Percentiles rank a stretch among this genome's conserved stretches.
These are phyloP conservation scores for Lucilia cuprina DNA, from an alignment of 1,140 invertebrate species.

Conservation along the genomic window DNA sequence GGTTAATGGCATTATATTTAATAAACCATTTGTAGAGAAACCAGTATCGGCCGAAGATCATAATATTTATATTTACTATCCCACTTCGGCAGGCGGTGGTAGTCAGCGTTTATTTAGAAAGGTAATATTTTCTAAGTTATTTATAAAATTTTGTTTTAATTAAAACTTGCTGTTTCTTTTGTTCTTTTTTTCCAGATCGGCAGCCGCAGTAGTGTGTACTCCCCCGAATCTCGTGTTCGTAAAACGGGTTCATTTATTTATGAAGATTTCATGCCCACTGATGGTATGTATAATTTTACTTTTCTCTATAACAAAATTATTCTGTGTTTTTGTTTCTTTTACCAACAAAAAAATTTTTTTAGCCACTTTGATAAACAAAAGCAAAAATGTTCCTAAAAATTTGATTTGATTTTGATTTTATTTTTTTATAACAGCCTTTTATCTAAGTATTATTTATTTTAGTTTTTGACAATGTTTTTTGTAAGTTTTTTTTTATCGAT, in stretches of 20 bases:
- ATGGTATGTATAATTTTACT: slow-evolving; percentile 73
- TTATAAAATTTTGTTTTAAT: too few species aligned
- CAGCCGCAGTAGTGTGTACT: slow-evolving; percentile 97
- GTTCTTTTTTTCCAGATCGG: slow-evolving; percentile 79
- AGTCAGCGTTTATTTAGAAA: slow-evolving; percentile 97
- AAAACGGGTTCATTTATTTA: slow-evolving; percentile 99
- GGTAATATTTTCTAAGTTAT: slow-evolving; percentile 66
- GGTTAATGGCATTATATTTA: slow-evolving; percentile 95
- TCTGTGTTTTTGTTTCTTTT: background rate
- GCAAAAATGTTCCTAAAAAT: background rate
- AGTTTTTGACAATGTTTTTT: slow-evolving; percentile 34
- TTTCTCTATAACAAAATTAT: background rate
- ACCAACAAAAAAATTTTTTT: background rate
- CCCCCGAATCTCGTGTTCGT: slow-evolving; percentile 92
- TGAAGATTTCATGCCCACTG: slow-evolving; percentile 99
- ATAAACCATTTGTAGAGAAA: slow-evolving; percentile 97
- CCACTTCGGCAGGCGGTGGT: slow-evolving; percentile 96
- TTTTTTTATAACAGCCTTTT: slow-evolving; percentile 11
- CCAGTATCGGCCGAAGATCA: slow-evolving; percentile 94
- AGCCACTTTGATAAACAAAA: background rate
- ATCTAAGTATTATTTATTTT: slow-evolving; percentile 26
- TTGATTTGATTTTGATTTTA: background rate
- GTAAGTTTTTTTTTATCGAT: background rate
- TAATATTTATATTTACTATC: slow-evolving; percentile 99
- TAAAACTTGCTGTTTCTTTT: background rate